phyloP scores from a whole-genome alignment of 2,888 invertebrate genomes.

The Conomelus anceps region DNA sequence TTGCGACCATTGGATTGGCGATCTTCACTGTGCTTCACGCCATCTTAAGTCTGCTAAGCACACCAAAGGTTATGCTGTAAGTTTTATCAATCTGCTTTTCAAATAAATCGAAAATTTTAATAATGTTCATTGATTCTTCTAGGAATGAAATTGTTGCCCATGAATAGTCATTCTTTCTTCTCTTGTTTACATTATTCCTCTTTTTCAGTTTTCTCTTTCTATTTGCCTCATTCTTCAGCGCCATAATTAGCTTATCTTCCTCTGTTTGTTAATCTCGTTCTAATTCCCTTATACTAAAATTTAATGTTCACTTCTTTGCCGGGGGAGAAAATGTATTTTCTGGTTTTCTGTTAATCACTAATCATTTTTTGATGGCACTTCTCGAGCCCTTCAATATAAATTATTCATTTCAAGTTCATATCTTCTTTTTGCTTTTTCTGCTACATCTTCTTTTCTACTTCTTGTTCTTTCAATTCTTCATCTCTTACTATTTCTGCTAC shows the following conservation, averaged over 20 bases:
- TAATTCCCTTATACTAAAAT: background rate
- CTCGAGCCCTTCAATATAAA: too few relatives aligned
- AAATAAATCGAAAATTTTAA: background rate
- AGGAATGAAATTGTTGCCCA: background rate
- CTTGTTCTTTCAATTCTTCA: too few relatives aligned
- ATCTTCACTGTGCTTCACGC: slow-evolving; percentile 77
- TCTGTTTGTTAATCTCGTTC: background rate
- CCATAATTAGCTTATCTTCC: background rate
- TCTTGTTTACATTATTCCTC: background rate
- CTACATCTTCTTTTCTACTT: too few relatives aligned
- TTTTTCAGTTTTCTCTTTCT: background rate
- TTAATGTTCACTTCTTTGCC: too few relatives aligned
- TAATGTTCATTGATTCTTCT: background rate
- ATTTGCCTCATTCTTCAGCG: background rate
- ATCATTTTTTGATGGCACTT: too few relatives aligned
- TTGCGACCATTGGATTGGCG: slow-evolving; percentile 82
- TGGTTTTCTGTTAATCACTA: too few relatives aligned
- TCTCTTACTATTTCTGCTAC: too few relatives aligned
- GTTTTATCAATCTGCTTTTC: too few relatives aligned
- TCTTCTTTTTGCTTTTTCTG: too few relatives aligned
- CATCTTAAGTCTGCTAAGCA: slow-evolving; percentile 75
- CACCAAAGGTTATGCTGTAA: slow-evolving; percentile 72
- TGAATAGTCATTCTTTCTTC: background rate
- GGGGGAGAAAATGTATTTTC: too few relatives aligned
- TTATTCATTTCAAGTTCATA: too few relatives aligned